Base-by-base conservation (phyloP, 1,140 invertebrate genomes). In the Cydia strobilella region DNA sequence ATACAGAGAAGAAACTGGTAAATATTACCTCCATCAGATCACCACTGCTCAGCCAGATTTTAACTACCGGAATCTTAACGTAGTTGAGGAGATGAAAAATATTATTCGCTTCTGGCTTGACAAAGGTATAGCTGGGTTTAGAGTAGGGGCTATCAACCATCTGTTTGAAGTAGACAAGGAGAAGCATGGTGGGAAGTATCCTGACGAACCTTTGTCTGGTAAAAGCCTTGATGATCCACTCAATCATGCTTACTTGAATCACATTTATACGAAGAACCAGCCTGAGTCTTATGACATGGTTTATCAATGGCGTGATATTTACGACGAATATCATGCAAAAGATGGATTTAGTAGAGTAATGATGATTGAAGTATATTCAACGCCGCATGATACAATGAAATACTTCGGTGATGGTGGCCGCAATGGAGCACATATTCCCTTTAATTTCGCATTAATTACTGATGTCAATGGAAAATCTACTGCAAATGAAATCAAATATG, bases 21-120 rank as follows among this genome's bases (percentile, higher is more conserved):
- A 97, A 87, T 97, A 94, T 82, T 98, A 97, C 83, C 90, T 96
- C 1, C 96, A 97, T 87, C 95, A 96, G 79, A 97, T 96, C 82
- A 88, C 94, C 0, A 90, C 90, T 66, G 94, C 95, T 59, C 96
- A 97, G 83, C 96, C 97, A 0, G 97, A 97, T 86, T 90, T 97
- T 0, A 97, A 97, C 84, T 96, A 95, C 82, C 91, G 94, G 25
- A 96, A 96, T 86, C 93, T 94, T 18, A 89, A 92, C 45, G 95
- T 97, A 0, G 91, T 94, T 0, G 89, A 95, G 79, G 95, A 96
- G 85, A 95, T 97, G 93, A 95, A 96, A 93, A 93, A 95, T 73
- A 93, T 96, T 15, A 81, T 97, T 1, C 86, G 91, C 25, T 97
- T 96, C 82, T 97, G 97, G 97, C 79, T 97, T n/a, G 93, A 95